Base-by-base conservation (phyloP, 2,113 vertebrate species). In the Capricornis sumatraensis region DNA sequence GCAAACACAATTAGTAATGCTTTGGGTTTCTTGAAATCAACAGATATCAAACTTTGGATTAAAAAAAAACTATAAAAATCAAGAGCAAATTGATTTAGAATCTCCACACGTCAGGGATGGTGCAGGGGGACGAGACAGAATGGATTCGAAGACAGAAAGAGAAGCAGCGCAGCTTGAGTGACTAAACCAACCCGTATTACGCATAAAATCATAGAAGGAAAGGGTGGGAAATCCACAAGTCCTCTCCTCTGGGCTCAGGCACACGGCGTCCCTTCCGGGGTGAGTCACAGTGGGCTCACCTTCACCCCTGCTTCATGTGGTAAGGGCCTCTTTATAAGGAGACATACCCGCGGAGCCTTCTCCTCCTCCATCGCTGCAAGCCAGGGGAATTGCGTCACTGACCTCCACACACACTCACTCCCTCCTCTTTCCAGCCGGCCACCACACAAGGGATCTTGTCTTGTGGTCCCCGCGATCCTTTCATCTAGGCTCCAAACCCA, bases 371-470 rank as follows among this genome's bases (percentile, higher is more conserved):
- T 83, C 94, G 19, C 23, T 3, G 52, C 88, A 17, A 97, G 0
- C 1, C 96, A 97, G 97, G 98, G 88, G 82, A 91, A 89, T 97
- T 98, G 97, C 97, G 96, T 98, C 98, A 98, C 97, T 95, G 98
- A 96, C 96, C 96, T 98, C 83, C 96, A 88, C 97, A 96, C 94
- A 96, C 64, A 96, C 86, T 94, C 97, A 60, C 96, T 96, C 96
- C 94, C 98, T 94, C 89, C 97, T 95, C 98, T 97, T 98, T 98
- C 98, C 97, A 98, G 93, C 52, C 71, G 7, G 96, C 14, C 19
- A 96, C 97, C 98, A 98, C 98, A 99, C 98, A 98, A 98, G 98
- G 97, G 96, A 98, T 98, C 98, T 99, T 99, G 98, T 99, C 97
- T 98, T 97, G 94, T 33, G 13, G 97, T 97, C 94, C 97, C 96